Evolutionary conservation across 2,113 vertebrate genomes (phyloP), one percentile per base, ranked within the genome.

Genomic region (Canis aureus): DNA sequence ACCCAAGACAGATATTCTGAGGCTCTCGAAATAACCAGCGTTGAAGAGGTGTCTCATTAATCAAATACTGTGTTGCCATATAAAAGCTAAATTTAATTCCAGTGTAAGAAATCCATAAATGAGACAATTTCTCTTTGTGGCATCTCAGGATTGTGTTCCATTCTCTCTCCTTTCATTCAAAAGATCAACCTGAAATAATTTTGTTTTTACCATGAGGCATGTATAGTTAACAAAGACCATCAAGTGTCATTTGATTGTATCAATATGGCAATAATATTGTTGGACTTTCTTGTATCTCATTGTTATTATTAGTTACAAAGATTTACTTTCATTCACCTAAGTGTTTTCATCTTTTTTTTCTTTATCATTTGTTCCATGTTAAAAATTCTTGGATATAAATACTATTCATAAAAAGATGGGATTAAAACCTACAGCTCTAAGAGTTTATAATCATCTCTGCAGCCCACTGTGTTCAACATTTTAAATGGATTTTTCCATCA

Each of bases 31-130:
- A 97, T 97, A 97, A 96, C 53, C 27, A 67, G 29, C 51, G 81
- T 84, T 95, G 80, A 86, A 94, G 93, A 80, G 69, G 55, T 11
- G 3, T 73, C 43, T 92, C 69, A 82, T 91, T 95, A 92, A 88
- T 92, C 92, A 95, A 85, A 66, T 73, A 25, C 82, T 43, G 20
- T 69, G 43, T 92, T 94, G 71, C 81, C 71, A 62, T 74, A 76
- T 86, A 95, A 82, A 97, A 89, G 67, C 84, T 92, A 59, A 96
- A 95, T 92, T 96, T 97, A 94, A 95, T 96, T 96, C 66, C 67
- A 78, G 81, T 84, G 16, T 78, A 80, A 79, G 69, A 96, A 96
- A 94, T 71, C 38, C 4, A 69, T 62, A 96, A 95, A 91, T 71
- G 35, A 92, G 78, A 82, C n/a, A 16, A 0, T 84, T 96, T 86